Conservation (phyloP, 2,113 vertebrate species). For the Bambusicola thoracicus region DNA sequence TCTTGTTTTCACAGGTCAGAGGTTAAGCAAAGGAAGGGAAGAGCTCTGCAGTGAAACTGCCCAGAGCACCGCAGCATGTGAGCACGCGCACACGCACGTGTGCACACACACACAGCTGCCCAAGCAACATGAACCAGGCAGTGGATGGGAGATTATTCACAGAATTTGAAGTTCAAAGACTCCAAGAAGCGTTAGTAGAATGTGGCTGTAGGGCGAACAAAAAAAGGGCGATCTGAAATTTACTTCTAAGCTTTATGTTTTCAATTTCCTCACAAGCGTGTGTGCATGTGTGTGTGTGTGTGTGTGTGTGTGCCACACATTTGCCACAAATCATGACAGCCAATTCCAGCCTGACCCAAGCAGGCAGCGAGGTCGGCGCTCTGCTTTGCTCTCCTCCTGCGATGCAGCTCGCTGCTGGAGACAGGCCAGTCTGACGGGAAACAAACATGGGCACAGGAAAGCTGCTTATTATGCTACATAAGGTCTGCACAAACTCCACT, state of each 20-base stretch:
- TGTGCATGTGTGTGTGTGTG: neutral
- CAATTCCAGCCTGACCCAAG: neutral
- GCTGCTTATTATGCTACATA: neutral
- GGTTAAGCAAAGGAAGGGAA: conserved; percentile 99
- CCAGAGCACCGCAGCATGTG: conserved; percentile 68
- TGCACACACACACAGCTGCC: conserved; percentile 14
- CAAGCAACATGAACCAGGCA: conserved; percentile 61
- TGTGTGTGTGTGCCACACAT: rapidly evolving
- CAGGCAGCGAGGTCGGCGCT: neutral
- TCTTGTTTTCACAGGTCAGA: conserved; percentile 91
- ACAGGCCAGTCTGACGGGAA: neutral
- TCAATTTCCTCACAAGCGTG: neutral
- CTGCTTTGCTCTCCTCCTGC: neutral
- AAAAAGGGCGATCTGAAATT: neutral
- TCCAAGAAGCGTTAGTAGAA: conserved; percentile 64
- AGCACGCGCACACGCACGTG: neutral
- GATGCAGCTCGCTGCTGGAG: neutral
- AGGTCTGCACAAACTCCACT: conserved; percentile 39
- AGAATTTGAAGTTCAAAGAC: conserved; percentile 81
- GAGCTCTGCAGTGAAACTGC: conserved; percentile 80
- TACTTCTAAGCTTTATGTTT: neutral
- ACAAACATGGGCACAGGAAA: neutral
- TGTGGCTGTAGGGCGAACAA: conserved; percentile 2
- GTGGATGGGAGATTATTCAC: conserved; percentile 47
- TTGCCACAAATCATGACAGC: neutral